Conservation (phyloP, 2,797 vertebrate genomes). For the Euphonia xanthogaster region DNA sequence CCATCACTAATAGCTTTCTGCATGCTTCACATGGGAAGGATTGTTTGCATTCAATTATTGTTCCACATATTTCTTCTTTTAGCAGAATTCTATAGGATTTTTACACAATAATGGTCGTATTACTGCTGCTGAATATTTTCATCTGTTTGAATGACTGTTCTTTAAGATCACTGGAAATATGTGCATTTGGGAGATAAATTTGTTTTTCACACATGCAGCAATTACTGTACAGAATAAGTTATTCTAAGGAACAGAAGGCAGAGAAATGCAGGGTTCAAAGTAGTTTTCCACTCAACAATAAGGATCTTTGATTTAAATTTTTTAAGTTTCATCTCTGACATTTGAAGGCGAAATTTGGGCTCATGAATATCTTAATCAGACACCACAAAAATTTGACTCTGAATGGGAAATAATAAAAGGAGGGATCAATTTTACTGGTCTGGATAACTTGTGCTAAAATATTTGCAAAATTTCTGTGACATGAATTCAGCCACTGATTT, state of each 20-base stretch:
- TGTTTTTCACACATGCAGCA: conserved; percentile 9
- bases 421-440: neutral
- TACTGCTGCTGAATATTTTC: neutral
- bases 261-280: neutral
- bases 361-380: neutral
- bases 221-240: neutral
- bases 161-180: conserved; percentile 13
- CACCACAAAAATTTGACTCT: neutral
- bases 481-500: neutral
- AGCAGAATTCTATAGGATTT: neutral
- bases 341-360: neutral
- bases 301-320: neutral
- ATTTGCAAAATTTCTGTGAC: neutral
- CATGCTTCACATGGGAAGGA: neutral
- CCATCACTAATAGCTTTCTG: neutral
- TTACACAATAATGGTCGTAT: neutral
- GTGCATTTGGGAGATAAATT: conserved; percentile 13
- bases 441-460: neutral
- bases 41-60: neutral
- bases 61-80: conserved; percentile 7
- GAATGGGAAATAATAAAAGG: neutral
- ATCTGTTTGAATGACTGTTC: neutral
- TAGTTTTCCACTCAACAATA: neutral
- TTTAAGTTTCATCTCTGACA: neutral
- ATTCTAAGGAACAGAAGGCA: neutral